These are phyloP conservation scores for Oryzaephilus surinamensis DNA, from an alignment of 1,140 invertebrate species.

Conservation along the genomic window DNA sequence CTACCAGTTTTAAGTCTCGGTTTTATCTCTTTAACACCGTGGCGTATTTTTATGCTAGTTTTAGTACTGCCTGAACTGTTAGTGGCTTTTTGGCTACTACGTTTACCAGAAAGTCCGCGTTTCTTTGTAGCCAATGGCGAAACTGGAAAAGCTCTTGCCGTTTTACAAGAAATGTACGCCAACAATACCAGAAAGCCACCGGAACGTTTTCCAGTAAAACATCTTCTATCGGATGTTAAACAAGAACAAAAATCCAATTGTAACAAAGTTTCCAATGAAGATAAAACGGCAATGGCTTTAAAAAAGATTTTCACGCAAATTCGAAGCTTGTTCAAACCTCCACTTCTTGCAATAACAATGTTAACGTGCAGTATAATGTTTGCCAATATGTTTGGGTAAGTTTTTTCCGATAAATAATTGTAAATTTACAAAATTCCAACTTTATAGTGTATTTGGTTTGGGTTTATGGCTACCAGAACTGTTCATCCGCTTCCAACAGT, in stretches of 20 bases:
- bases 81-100: conserved; percentile 40
- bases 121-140: conserved; percentile 55
- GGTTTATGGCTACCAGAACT: conserved; percentile 62
- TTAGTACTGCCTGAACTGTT: conserved; percentile 47
- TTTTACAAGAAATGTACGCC: conserved; percentile 48
- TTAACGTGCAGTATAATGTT: conserved; percentile 49
- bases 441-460: conserved; percentile 51
- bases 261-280: conserved; percentile 15
- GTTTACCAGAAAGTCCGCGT: conserved; percentile 66
- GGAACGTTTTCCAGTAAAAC: conserved; percentile 38
- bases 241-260: not conserved
- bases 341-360: conserved; percentile 42
- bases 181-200: conserved; percentile 44
- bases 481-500: conserved; percentile 45
- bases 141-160: conserved; percentile 45
- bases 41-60: conserved; percentile 51
- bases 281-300: conserved; percentile 37
- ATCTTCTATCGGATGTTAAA: conserved; percentile 16
- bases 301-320: conserved; percentile 43
- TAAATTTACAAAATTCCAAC: too few species aligned
- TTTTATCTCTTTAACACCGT: conserved; percentile 28
- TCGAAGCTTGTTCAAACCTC: conserved; percentile 41
- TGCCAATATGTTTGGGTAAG: conserved; percentile 58
- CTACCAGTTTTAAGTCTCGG: conserved; percentile 20
- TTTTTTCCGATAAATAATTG: conserved; percentile 8